Conservation (phyloP, 2,113 vertebrate genomes). For the Sander lucioperca region DNA sequence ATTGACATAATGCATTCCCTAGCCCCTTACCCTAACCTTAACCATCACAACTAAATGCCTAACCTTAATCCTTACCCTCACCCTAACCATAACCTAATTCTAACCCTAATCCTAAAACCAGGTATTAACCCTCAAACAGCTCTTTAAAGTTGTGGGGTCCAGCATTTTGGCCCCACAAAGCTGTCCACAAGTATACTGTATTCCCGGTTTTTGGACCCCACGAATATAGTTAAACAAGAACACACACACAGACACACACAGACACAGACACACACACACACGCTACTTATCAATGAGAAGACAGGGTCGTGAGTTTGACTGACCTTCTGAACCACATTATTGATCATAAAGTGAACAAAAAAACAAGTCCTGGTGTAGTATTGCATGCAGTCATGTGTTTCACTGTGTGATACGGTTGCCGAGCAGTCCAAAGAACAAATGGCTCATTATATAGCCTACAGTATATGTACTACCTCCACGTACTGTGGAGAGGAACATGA, state of each 20-base stretch:
- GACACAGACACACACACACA: conserved; percentile 24
- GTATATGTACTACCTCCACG: neutral
- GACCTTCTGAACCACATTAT: conserved; percentile 19
- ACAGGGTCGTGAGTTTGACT: neutral
- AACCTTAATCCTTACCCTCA: too few relatives aligned
- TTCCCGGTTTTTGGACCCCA: too few relatives aligned
- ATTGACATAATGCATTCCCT: too few relatives aligned
- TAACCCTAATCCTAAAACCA: too few relatives aligned
- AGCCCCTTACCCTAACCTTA: too few relatives aligned
- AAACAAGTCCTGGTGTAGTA: conserved; percentile 51
- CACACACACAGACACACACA: conserved; percentile 12
- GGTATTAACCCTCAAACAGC: too few relatives aligned
- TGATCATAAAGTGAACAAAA: conserved; percentile 35
- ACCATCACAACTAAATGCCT: too few relatives aligned
- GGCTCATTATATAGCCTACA: neutral
- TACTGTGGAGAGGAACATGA: neutral
- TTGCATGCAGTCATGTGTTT: conserved; percentile 37
- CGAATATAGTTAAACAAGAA: neutral
- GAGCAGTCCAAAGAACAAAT: neutral
- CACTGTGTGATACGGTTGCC: conserved; percentile 7
- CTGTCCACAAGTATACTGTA: too few relatives aligned
- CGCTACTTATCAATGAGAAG: conserved; percentile 35
- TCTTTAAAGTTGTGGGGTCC: too few relatives aligned
- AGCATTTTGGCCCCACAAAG: too few relatives aligned
- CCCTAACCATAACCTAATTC: too few relatives aligned